These are phyloP conservation scores for Girardinus metallicus DNA, from an alignment of 2,797 vertebrate species.

Conservation along the genomic window DNA sequence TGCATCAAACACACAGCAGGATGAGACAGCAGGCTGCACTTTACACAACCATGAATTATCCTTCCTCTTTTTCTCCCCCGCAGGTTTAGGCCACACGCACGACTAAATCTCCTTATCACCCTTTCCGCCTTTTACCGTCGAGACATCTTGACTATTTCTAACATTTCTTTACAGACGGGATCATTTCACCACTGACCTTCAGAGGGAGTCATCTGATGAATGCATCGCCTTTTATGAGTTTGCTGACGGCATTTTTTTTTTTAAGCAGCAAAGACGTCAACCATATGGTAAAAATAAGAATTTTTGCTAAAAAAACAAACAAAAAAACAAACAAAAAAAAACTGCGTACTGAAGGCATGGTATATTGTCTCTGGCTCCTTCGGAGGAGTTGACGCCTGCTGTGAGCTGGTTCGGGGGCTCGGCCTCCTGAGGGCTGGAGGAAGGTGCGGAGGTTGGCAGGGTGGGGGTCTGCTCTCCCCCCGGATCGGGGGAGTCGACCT, in stretches of 20 bases:
- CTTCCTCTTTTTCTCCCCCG: slow-evolving; percentile 5
- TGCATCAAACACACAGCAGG: slow-evolving; percentile 72
- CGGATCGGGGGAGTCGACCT: slow-evolving; percentile 88
- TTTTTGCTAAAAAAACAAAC: background rate
- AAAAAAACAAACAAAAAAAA: background rate
- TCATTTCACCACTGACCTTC: slow-evolving; percentile 18
- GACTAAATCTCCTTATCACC: slow-evolving; percentile 14
- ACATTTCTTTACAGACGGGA: slow-evolving; percentile 13
- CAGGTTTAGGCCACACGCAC: slow-evolving; percentile 26
- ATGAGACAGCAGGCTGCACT: slow-evolving; percentile 31
- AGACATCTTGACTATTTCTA: slow-evolving; percentile 26
- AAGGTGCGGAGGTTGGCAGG: slow-evolving; percentile 83
- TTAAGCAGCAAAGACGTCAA: slow-evolving; percentile 2
- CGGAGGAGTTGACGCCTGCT: slow-evolving; percentile 89
- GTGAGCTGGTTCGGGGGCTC: slow-evolving; percentile 86
- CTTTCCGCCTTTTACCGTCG: slow-evolving; percentile 16
- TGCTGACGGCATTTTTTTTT: slow-evolving; percentile 1
- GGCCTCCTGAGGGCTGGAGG: slow-evolving; percentile 87
- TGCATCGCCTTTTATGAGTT: slow-evolving; percentile 2
- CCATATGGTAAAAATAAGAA: background rate
- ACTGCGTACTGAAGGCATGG: slow-evolving; percentile 91
- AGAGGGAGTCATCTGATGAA: slow-evolving; percentile 5
- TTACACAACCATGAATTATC: slow-evolving; percentile 33
- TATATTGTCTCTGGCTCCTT: slow-evolving; percentile 91
- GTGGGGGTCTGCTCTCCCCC: slow-evolving; percentile 87